A percentile compares a stretch with the other conserved stretches of the same genome.
phyloP scores from a whole-genome alignment of 2,113 vertebrate species.

The Nyctibius bracteatus region DNA sequence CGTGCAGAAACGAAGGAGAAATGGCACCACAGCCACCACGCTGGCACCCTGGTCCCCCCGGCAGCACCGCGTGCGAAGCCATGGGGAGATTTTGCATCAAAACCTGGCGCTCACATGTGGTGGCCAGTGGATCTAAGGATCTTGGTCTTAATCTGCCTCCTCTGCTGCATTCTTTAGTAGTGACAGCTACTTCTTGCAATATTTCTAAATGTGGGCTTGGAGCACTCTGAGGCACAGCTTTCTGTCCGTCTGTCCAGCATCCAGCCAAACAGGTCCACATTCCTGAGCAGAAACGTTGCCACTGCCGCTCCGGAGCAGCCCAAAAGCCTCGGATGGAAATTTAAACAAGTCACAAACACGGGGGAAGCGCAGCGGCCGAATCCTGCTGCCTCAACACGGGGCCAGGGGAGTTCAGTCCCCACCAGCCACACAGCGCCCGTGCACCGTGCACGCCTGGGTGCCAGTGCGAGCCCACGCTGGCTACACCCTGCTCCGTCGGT shows the following conservation, averaged over 20 bases:
- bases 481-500: not conserved
- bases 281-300: conserved; percentile 8
- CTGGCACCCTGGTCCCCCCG: not conserved
- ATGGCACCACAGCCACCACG: fast-evolving
- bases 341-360: not conserved
- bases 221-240: conserved; percentile 24
- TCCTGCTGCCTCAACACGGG: fast-evolving
- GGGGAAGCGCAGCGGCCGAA: not conserved
- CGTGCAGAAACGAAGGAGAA: not conserved
- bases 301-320: not conserved
- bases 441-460: fast-evolving
- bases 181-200: conserved; percentile 21
- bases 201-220: not conserved
- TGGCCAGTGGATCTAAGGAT: not conserved
- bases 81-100: not conserved
- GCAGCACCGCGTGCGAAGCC: fast-evolving
- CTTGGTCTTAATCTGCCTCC: not conserved
- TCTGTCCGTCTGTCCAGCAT: conserved; percentile 11
- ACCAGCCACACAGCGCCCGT: fast-evolving
- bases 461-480: not conserved
- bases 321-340: not conserved
- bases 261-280: conserved; percentile 35
- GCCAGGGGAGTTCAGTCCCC: not conserved
- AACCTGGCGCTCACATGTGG: not conserved
- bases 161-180: conserved; percentile 5